Percentiles rank a stretch among this genome's conserved stretches.
Evolutionary conservation across 2,888 invertebrate genomes (phyloP).

Genomic region (Cyclophora albipunctata): DNA sequence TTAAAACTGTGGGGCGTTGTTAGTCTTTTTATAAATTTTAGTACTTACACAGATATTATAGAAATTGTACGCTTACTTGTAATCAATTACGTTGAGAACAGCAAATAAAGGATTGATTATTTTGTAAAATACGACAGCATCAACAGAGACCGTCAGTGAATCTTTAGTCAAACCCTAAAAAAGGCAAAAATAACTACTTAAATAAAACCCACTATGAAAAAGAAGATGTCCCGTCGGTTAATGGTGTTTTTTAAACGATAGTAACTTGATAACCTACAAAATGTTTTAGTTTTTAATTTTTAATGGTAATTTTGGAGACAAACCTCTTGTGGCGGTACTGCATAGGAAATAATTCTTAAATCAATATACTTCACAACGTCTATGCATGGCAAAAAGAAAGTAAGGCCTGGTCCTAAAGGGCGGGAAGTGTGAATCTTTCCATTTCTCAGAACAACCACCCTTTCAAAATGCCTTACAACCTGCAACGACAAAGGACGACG

Average conservation of each 20-base stretch:
- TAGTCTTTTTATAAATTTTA: too few relatives aligned
- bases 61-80: slow-evolving; percentile 26
- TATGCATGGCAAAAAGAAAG: slow-evolving; percentile 92
- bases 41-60: background rate
- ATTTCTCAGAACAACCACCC: slow-evolving; percentile 88
- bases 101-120: slow-evolving; percentile 38
- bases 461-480: slow-evolving; percentile 86
- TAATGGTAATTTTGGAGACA: too few relatives aligned
- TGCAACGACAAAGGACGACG: slow-evolving; percentile 20
- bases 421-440: slow-evolving; percentile 81
- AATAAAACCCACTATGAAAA: background rate
- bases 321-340: slow-evolving; percentile 95
- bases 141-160: slow-evolving; percentile 91
- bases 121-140: slow-evolving; percentile 88
- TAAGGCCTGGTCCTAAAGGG: slow-evolving; percentile 85
- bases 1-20: too few relatives aligned
- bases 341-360: slow-evolving; percentile 90
- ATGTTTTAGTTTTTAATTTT: too few relatives aligned
- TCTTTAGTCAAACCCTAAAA: slow-evolving; percentile 75
- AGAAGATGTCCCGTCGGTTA: background rate
- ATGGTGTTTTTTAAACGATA: too few relatives aligned
- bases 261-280: too few relatives aligned
- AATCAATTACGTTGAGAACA: slow-evolving; percentile 16
- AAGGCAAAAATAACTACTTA: background rate
- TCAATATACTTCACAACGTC: slow-evolving; percentile 91